These are phyloP conservation scores for Rhopalosiphum nymphaeae DNA, from an alignment of 2,888 invertebrate genomes.

Conservation along the genomic window DNA sequence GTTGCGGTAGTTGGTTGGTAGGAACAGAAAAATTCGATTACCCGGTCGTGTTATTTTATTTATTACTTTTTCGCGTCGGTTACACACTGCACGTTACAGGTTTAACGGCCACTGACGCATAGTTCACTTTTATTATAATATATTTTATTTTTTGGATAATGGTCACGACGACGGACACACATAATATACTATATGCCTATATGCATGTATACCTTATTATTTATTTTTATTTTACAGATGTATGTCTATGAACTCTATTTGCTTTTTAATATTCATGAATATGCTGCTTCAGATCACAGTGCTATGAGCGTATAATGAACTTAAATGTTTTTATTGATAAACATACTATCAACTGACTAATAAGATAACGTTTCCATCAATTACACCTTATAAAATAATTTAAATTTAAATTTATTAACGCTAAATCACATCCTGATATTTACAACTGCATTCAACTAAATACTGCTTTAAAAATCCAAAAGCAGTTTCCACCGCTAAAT, in stretches of 20 bases:
- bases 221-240: neutral
- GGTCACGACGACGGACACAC: neutral
- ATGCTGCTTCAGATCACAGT: neutral
- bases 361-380: neutral
- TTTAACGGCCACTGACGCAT: neutral
- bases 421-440: neutral
- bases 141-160: neutral
- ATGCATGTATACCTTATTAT: neutral
- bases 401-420: neutral
- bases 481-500: neutral
- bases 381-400: neutral
- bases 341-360: neutral
- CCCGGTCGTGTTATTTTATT: slow-evolving; percentile 31
- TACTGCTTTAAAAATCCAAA: neutral
- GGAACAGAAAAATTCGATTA: slow-evolving; percentile 49
- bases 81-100: slow-evolving; percentile 24
- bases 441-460: neutral
- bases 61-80: slow-evolving; percentile 39
- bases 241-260: neutral
- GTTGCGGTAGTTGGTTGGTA: neutral
- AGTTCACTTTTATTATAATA: neutral
- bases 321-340: neutral
- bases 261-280: neutral
- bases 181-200: neutral
- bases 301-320: neutral